Evolutionary conservation across 92 coral and sea anemone species (phyloP).

Genomic region (Plumapathes pennacea): DNA sequence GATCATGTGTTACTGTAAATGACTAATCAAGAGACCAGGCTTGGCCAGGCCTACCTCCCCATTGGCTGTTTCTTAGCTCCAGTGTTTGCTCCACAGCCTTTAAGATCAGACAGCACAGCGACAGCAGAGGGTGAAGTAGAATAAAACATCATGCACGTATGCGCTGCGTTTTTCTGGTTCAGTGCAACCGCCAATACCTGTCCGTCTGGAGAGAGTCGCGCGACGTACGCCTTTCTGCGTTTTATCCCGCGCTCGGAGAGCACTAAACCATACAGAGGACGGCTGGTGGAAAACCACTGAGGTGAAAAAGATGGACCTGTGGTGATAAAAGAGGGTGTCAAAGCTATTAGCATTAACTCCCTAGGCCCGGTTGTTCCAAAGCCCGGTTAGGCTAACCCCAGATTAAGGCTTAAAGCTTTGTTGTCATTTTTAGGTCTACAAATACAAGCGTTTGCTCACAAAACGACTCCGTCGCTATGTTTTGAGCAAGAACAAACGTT

Average conservation of each 20-base stretch:
- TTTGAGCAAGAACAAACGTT: no score
- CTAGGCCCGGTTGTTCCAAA: no score
- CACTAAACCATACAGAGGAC: constrained; percentile 70
- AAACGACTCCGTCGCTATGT: no score
- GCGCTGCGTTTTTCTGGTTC: constrained; percentile 84
- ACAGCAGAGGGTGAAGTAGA: constrained; percentile 67
- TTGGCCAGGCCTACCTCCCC: constrained; percentile 94
- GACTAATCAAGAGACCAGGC: no score
- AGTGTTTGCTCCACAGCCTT: constrained; percentile 79
- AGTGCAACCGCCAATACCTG: constrained; percentile 87
- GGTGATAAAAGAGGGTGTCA: background rate
- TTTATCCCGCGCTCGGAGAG: constrained; percentile 78
- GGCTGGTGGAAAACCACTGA: constrained; percentile 74
- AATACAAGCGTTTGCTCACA: no score
- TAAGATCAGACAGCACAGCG: constrained; percentile 78
- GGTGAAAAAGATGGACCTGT: constrained; percentile 62
- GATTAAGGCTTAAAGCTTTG: no score
- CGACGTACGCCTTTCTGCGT: constrained; percentile 71
- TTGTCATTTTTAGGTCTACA: no score
- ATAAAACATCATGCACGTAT: constrained; percentile 83
- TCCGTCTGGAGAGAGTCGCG: constrained; percentile 81
- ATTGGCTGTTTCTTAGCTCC: constrained; percentile 22
- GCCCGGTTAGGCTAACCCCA: no score
- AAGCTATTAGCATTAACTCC: no score
- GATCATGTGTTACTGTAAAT: no score